Base-by-base conservation (phyloP, 1,140 invertebrate species). In the Drosophila ercepeae region DNA sequence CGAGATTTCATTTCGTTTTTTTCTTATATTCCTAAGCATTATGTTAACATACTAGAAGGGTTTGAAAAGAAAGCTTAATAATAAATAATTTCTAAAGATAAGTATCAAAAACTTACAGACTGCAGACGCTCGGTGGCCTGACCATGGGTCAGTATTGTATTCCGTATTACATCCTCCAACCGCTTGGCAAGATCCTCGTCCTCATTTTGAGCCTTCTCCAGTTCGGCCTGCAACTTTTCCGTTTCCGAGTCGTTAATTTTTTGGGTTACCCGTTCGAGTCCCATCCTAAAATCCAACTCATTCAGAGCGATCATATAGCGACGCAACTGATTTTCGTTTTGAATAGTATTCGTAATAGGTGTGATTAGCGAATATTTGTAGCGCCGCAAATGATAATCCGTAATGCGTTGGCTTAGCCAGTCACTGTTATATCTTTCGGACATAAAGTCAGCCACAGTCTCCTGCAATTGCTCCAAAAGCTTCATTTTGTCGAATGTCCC, bases 401-500 rank as follows among this genome's bases (percentile, higher is more conserved):
- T 42, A 0, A 64, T 4, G 1, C 21, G 21, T 4, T 16, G 48
- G 7, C 8, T 27, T 6, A 64, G 34, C 4, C 3, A 23, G 1
- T 64, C 29, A 3, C 48, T 27, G 0, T 8, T 8, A 3, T 9
- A 16, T 8, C 11, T 55, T 5, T 57, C 51, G 36, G 1, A n/a
- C n/a, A n/a, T 2, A 6, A 2, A 1, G 9, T 23, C 51, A 2
- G 41, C 18, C 21, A 57, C 18, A 13, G 11, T 4, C 36, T 39
- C 36, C 36, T 39, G 13, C 36, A 39, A 9, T 18, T 55, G 13
- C 3, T 44, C 1, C 18, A 23, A 3, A 5, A 61, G 51, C 36
- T 61, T 61, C 4, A 18, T 2, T 4, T 61, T 61, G 36, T 61
- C 58, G 9, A 61, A 13, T 6, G 2, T 57, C 4, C 19, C 8